These are phyloP conservation scores for Timema cristinae DNA, from an alignment of 2,888 invertebrate genomes.

Conservation along the genomic window DNA sequence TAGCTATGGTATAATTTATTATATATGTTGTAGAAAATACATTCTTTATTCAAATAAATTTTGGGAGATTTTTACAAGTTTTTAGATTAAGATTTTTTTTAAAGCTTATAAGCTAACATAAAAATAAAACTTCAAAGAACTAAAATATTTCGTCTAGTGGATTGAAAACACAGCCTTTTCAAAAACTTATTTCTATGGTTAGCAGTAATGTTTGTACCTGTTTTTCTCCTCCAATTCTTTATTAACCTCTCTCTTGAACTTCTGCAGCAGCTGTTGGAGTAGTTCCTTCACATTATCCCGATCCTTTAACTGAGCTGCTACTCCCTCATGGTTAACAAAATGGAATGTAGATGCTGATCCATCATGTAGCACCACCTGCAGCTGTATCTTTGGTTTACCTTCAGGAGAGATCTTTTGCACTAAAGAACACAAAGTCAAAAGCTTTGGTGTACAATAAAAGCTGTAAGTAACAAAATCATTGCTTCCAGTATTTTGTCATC, in stretches of 20 bases:
- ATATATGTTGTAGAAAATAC: too few species aligned
- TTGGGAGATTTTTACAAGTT: too few species aligned
- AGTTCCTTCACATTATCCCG: conserved; percentile 91
- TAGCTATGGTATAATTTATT: too few species aligned
- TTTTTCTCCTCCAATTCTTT: conserved; percentile 88
- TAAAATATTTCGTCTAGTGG: too few species aligned
- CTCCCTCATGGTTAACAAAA: conserved; percentile 84
- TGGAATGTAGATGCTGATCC: conserved; percentile 95
- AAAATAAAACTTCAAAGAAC: not conserved
- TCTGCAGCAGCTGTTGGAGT: conserved; percentile 84
- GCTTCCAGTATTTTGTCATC: too few species aligned
- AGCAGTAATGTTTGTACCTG: conserved; percentile 45
- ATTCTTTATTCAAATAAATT: too few species aligned
- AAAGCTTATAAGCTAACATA: not conserved
- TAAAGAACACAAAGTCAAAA: conserved; percentile 39
- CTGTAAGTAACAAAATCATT: too few species aligned
- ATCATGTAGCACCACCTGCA: conserved; percentile 94
- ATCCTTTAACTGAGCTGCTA: conserved; percentile 79
- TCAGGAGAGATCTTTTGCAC: conserved; percentile 97
- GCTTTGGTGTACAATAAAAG: too few species aligned
- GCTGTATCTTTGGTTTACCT: conserved; percentile 95
- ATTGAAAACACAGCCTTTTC: too few species aligned
- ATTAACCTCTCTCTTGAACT: conserved; percentile 88
- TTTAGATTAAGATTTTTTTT: not conserved
- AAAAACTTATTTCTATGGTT: too few species aligned